Evolutionary conservation across 2,888 invertebrate genomes (phyloP), one percentile per base, ranked within the genome.

Genomic region (Atethmia centrago): DNA sequence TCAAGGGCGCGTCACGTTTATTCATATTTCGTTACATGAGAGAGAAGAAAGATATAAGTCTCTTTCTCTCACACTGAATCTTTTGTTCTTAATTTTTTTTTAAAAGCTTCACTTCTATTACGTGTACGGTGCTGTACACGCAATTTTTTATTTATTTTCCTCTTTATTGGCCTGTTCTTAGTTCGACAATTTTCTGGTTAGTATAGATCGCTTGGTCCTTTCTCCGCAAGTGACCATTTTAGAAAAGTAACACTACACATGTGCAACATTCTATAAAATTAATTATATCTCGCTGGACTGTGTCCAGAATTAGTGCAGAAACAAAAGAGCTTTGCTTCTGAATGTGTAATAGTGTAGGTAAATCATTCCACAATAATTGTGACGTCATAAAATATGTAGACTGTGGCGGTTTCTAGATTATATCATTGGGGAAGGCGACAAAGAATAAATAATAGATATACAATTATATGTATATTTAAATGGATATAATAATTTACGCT

Each of bases 311-410:
- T 62, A 78, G 53, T 28, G 25, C 49, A 79, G 59, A 14, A 63
- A 73, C 25, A 36, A 72, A 79, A 68, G 40, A 62, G 31, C 21
- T 73, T 40, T 40, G 40, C 51, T 77, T 73, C 21, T 59, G 51
- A n/a, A 47, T 63, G 59, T 25, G 14, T 31, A 36, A 10, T 51
- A 69, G 49, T 36, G 28, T 72, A 63, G 80, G 5, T 36, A 45
- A 40, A 53, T 69, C 82, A 77, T 80, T 82, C 79, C 82, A 61
- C 5, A 3, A 36, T 64, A 47, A 47, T 49, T 67, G 71, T 77
- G 71, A 77, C 71, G 78, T 82, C 66, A 67, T 53, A 81, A 55
- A 56, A 51, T 65, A 59, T 75, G 47, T 49, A 45, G 61, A 28
- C 3, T 56, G 68, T 65, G 65, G 31, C 12, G 21, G 36, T 68